Evolutionary conservation across 2,888 invertebrate species (phyloP), one percentile per base, ranked within the genome.

Genomic region (Petrophora chlorosata): DNA sequence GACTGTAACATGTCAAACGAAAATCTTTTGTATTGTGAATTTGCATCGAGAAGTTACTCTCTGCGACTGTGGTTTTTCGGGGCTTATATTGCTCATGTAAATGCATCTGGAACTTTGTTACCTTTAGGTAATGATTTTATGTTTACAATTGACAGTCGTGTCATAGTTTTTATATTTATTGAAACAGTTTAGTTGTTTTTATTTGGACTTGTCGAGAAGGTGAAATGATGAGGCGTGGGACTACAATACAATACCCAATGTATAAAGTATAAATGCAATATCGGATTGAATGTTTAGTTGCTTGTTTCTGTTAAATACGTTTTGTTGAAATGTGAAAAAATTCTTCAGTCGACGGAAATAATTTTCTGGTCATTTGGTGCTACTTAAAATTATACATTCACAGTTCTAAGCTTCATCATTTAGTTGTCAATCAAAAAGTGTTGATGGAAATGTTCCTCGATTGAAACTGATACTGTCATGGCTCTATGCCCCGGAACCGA

Each of bases 311-410:
- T 29, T 12, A 30, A 23, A 35, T 29, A 40, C 7, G 26, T 36
- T 39, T 38, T 25, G 5, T 13, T 28, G 10, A 12, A 12, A 23
- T 28, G 2, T 34, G 13, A 30, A 25, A 25, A 41, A 14, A 28
- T 35, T 34, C 28, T 28, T 52, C 39, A 45, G 52, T 50, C 39
- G 56, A 56, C 45, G 25, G 55, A 49, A 53, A 47, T 57, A 35
- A 47, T 46, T 58, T 60, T 56, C 58, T 56, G 61, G 48, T 58
- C 56, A 54, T 56, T 56, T 61, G 61, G 61, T 61, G 61, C 61
- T 61, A 61, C 36, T 32, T 53, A 60, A n/a, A 39, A 42, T 53
- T 50, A 45, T 40, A 56, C 46, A 45, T 48, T 49, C 47, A 48
- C 30, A 48, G 52, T 58, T 58, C 52, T 30, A 26, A 46, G 56